These are phyloP conservation scores for Sminthurides bifidus DNA, from an alignment of 1,140 invertebrate species.

Conservation along the genomic window DNA sequence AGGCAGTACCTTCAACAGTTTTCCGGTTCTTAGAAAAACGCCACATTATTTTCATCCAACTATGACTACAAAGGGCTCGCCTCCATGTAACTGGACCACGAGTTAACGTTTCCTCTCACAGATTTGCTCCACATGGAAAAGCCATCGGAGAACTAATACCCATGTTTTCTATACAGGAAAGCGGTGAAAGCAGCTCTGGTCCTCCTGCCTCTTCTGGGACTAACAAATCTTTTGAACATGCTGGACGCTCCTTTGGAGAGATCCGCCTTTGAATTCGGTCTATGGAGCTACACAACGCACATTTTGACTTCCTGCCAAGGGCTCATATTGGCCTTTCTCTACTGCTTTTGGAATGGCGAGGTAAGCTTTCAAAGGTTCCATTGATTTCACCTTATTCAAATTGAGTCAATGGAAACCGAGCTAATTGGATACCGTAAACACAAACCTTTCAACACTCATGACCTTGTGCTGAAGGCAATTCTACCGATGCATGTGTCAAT, in stretches of 20 bases:
- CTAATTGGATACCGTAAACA: neutral
- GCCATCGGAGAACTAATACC: too few species aligned
- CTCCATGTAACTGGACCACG: too few species aligned
- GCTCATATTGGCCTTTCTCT: slow-evolving; percentile 68
- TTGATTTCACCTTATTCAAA: neutral
- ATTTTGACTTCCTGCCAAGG: slow-evolving; percentile 76
- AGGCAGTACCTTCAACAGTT: too few species aligned
- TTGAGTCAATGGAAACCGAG: neutral
- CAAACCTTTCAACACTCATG: neutral
- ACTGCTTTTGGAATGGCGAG: slow-evolving; percentile 81
- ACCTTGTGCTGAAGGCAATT: neutral
- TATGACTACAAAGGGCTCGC: too few species aligned
- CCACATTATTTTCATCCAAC: too few species aligned
- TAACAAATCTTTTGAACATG: slow-evolving; percentile 64
- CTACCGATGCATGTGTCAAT: neutral
- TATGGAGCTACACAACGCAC: slow-evolving; percentile 68
- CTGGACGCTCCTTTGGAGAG: slow-evolving; percentile 52
- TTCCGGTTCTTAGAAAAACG: too few species aligned
- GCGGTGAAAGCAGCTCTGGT: slow-evolving; percentile 65
- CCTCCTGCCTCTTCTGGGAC: slow-evolving; percentile 65
- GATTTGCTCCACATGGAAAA: too few species aligned
- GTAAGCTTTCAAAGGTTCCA: slow-evolving; percentile 42
- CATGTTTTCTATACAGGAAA: too few species aligned
- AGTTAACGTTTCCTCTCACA: too few species aligned
- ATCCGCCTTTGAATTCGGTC: slow-evolving; percentile 54